Evolutionary conservation across 2,888 invertebrate genomes (phyloP).

Genomic region (Pocota personata): DNA sequence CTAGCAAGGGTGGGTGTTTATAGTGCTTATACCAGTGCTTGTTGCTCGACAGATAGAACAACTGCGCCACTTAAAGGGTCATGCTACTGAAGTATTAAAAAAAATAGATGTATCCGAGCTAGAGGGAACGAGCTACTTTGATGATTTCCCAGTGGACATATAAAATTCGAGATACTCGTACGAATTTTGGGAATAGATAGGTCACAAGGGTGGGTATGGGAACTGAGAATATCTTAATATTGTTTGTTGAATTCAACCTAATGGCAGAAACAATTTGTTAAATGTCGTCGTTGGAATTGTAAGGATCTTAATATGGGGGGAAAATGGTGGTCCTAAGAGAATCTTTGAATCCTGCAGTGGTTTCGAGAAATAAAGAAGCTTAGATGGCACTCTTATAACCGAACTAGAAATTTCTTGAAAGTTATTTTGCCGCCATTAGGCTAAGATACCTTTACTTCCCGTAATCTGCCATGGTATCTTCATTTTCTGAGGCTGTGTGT

Average conservation of each 20-base stretch:
- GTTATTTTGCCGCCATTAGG: too few species aligned
- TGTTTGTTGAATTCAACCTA: slow-evolving; percentile 2
- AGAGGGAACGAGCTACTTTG: slow-evolving; percentile 31
- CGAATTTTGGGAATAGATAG: neutral
- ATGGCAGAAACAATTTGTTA: slow-evolving; percentile 44
- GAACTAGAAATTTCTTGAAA: too few species aligned
- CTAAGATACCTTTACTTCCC: too few species aligned
- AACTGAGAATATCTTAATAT: neutral
- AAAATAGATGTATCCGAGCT: slow-evolving; percentile 7
- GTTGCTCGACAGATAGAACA: slow-evolving; percentile 23
- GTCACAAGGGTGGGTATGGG: neutral
- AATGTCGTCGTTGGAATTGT: neutral
- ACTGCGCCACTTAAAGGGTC: slow-evolving; percentile 56
- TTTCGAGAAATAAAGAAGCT: too few species aligned
- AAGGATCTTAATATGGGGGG: too few species aligned
- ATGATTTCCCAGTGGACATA: slow-evolving; percentile 65
- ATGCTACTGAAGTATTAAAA: slow-evolving; percentile 47
- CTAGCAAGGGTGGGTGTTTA: slow-evolving; percentile 25
- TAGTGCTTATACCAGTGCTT: neutral
- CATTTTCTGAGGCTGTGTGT: too few species aligned
- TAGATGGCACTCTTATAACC: too few species aligned
- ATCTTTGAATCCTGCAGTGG: too few species aligned
- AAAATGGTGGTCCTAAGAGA: too few species aligned
- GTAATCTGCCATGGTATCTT: too few species aligned
- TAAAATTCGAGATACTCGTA: slow-evolving; percentile 24